Base-by-base conservation (phyloP, 2,888 invertebrate species). In the Salticus scenicus region DNA sequence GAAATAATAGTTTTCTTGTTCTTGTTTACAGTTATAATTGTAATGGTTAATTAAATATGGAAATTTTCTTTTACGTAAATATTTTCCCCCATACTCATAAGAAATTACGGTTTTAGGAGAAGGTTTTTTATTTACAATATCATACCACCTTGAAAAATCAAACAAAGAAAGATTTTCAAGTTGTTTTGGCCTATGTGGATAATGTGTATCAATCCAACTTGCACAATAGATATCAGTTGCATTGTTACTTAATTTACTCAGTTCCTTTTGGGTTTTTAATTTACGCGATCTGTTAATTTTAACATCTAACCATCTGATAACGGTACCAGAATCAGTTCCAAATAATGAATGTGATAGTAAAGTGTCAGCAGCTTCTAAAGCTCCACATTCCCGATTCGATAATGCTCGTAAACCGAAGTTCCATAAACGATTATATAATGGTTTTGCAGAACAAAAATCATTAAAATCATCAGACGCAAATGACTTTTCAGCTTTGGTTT, bases 361-460 rank as follows among this genome's bases (percentile, higher is more conserved):
- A 27, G 73, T 73, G 51, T 27, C 73, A 51, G 24, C 42, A 17
- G 73, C 51, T 47, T 73, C 73, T 27, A 57, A n/a, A 17, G 73
- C 73, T 7, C 73, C 51, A 51, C 57, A 73, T 30, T 73, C 51
- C 42, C 57, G 8, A 51, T 51, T 51, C 12, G 37, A 27, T 17
- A 47, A 12, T 0, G 10, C 30, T 51, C 73, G 20, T 14, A 73
- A 27, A 28, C 17, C 47, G 28, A 51, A 14, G 30, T 73, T 73
- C 14, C 17, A 27, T 51, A 47, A 47, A 17, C 57, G 47, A 28
- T 28, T 73, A 12, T 1, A 20, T n/a, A 31, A 28, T 28, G 27
- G 0, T 30, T 41, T 73, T 47, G 57, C 31, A 37, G 67, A 67
- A n/a, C 10, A 24, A 2, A 67, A 24, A 33, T 67, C 28, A 14